phyloP scores from a whole-genome alignment of 2,888 invertebrate genomes.

The Cryptophagus acutangulus region DNA sequence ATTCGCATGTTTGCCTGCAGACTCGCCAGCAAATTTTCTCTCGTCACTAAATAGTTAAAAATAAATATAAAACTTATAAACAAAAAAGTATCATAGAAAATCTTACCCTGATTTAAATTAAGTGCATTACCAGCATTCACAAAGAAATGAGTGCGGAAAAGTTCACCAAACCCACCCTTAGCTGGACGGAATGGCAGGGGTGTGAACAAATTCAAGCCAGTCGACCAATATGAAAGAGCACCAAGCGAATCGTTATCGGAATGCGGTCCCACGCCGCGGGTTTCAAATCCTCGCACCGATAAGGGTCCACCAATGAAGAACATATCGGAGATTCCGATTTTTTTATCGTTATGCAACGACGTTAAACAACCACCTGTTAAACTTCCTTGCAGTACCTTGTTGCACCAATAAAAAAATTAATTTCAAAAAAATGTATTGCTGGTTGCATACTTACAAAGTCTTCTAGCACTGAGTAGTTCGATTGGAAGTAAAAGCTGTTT shows the following conservation, averaged over 20 bases:
- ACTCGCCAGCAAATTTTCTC: conserved; percentile 22
- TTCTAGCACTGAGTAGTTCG: conserved; percentile 52
- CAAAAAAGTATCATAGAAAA: background rate
- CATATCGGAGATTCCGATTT: conserved; percentile 62
- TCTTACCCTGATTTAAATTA: too few species aligned
- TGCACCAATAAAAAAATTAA: conserved; percentile 25
- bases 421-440: background rate
- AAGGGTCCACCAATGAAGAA: conserved; percentile 89
- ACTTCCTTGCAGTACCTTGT: conserved; percentile 67
- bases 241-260: conserved; percentile 71
- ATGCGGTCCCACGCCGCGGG: conserved; percentile 83
- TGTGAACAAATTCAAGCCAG: conserved; percentile 80
- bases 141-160: conserved; percentile 86
- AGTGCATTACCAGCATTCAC: conserved; percentile 84
- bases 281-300: conserved; percentile 80
- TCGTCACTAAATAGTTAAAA: background rate
- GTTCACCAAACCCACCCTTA: conserved; percentile 71
- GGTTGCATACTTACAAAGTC: conserved; percentile 51
- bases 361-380: conserved; percentile 66
- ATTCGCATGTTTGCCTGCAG: conserved; percentile 54
- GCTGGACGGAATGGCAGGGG: conserved; percentile 85
- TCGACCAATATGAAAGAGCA: conserved; percentile 77
- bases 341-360: conserved; percentile 56
- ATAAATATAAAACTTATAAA: background rate
- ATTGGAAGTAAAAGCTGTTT: conserved; percentile 70